Base-by-base conservation (phyloP, 2,797 vertebrate species). In the Microcaecilia unicolor region DNA sequence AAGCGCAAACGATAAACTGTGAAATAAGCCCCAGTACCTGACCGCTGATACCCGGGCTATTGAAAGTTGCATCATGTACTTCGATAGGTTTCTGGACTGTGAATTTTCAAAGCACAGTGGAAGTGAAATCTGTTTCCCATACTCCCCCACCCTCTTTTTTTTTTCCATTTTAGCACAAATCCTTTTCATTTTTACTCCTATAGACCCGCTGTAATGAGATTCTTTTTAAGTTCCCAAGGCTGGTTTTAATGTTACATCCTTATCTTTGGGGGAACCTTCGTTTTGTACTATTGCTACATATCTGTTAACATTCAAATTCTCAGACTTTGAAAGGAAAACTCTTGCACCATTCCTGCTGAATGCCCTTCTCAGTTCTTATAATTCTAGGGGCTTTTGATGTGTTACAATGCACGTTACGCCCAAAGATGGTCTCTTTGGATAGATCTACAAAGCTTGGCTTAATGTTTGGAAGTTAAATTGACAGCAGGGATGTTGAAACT, bases 341-440 rank as follows among this genome's bases (percentile, higher is more conserved):
- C 55, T 48, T 55, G 63, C 73, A 65, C 73, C 53, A 48, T 69
- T 56, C 72, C 50, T 64, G 57, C 73, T 67, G 67, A 78, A 73
- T 70, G 64, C 64, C 7, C 43, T 36, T 34, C 75, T 70, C 31
- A 49, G 60, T 52, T 61, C 69, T 11, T 51, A 61, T 54, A 55
- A 70, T 54, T 66, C 74, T 36, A 56, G 45, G 55, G 66, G 69
- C 75, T 77, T 84, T 79, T 75, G 74, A 81, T 64, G 75, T 64
- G 42, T 45, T 50, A 78, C 77, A 80, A 76, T 75, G 67, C 46
- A 18, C 46, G 67, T 72, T 62, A 70, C 71, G 67, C 78, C 77
- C 74, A 58, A 68, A 81, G 74, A 79, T 75, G 72, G 76, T 79
- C 80, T 67, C 76, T 83, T 76, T 72, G 76, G 78, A 74, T 75